A percentile compares a stretch with the other conserved stretches of the same genome.
phyloP scores from a whole-genome alignment of 2,797 vertebrate species.

The Lepidocolaptes lacrymiger region DNA sequence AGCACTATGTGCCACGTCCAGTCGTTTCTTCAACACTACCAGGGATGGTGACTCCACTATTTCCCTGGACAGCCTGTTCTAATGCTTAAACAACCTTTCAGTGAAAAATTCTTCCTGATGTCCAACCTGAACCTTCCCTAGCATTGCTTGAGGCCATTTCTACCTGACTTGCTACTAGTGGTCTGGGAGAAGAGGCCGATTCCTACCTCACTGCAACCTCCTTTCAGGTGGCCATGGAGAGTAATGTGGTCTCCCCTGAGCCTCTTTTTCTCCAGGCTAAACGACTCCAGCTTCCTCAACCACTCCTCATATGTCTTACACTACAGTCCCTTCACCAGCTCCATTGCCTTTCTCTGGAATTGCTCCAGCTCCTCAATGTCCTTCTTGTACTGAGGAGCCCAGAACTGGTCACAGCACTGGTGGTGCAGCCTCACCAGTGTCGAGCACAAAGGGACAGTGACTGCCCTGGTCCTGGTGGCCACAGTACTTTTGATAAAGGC shows the following conservation, averaged over 20 bases:
- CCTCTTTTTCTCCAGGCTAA: not conserved
- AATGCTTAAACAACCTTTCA: not conserved
- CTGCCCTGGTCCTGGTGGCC: not conserved
- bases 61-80: not conserved
- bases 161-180: not conserved
- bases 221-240: not conserved
- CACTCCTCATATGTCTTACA: not conserved
- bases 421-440: fast-evolving
- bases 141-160: not conserved
- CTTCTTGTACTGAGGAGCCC: not conserved
- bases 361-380: fast-evolving
- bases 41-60: not conserved
- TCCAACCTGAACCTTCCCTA: not conserved
- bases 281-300: not conserved
- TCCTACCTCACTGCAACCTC: not conserved
- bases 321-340: not conserved
- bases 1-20: not conserved
- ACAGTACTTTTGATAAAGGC: fast-evolving
- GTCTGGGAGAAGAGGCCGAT: not conserved
- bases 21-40: not conserved
- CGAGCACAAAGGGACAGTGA: fast-evolving
- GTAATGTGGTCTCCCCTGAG: not conserved
- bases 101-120: not conserved
- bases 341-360: fast-evolving
- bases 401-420: fast-evolving